Evolutionary conservation across 1,140 invertebrate species (phyloP).

Genomic region (Ephestia elutella): DNA sequence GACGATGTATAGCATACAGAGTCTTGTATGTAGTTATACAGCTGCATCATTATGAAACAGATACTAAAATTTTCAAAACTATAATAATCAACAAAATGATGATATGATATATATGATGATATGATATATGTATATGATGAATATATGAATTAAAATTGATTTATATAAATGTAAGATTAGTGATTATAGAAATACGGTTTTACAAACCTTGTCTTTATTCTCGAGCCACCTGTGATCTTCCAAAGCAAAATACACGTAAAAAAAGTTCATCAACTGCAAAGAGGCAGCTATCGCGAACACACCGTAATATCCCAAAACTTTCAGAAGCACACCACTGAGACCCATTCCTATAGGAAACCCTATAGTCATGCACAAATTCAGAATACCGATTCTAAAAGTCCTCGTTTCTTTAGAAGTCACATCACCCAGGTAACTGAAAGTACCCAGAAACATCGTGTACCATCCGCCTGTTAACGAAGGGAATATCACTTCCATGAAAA

Average conservation of each 20-base stretch:
- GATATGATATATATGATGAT: too few species aligned
- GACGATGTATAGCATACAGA: too few species aligned
- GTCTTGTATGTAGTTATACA: too few species aligned
- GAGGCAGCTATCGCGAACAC: constrained; percentile 58
- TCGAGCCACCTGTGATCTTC: constrained; percentile 61
- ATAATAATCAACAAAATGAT: too few species aligned
- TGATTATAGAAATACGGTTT: not conserved
- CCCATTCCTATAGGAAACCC: constrained; percentile 69
- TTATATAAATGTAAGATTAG: constrained; percentile 18
- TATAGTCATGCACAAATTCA: constrained; percentile 85
- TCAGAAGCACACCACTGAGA: constrained; percentile 61
- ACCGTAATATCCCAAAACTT: constrained; percentile 61
- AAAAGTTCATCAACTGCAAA: constrained; percentile 59
- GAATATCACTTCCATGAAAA: constrained; percentile 79
- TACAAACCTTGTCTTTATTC: constrained; percentile 53
- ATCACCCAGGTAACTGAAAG: constrained; percentile 91
- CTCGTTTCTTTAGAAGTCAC: constrained; percentile 86
- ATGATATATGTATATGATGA: not conserved
- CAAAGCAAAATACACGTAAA: constrained; percentile 57
- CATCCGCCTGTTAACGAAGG: constrained; percentile 87
- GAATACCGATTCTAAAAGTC: constrained; percentile 86
- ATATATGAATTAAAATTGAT: not conserved
- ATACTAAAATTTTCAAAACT: too few species aligned
- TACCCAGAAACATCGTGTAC: constrained; percentile 90
- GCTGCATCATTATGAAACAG: too few species aligned